These are phyloP conservation scores for Listronotus bonariensis DNA, from an alignment of 1,140 invertebrate genomes.

Conservation along the genomic window DNA sequence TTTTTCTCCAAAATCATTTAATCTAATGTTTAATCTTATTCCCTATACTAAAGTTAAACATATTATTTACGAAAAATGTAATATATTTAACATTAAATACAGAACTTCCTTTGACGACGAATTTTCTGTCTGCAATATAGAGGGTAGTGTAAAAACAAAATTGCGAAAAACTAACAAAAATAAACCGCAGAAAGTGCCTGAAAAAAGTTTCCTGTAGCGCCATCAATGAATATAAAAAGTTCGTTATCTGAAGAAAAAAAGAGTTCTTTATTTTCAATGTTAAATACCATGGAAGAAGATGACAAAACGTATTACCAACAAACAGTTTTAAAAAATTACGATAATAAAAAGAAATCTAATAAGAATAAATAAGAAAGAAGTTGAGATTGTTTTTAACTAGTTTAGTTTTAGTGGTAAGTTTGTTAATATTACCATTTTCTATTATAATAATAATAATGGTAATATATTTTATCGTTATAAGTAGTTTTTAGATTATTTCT, in stretches of 20 bases:
- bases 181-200: background rate
- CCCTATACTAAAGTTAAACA: slow-evolving; percentile 15
- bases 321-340: too few species aligned
- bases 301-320: too few species aligned
- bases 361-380: too few species aligned
- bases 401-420: too few species aligned
- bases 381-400: too few species aligned
- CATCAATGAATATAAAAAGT: slow-evolving; percentile 9
- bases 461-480: too few species aligned
- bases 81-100: slow-evolving; percentile 4
- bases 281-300: too few species aligned
- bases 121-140: slow-evolving; percentile 2
- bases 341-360: too few species aligned
- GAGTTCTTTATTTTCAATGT: slow-evolving; percentile 8
- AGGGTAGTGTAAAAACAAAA: slow-evolving; percentile 1
- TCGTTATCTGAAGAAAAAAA: slow-evolving; percentile 14
- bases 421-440: too few species aligned
- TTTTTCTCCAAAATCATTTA: slow-evolving; percentile 8
- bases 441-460: too few species aligned
- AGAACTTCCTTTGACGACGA: slow-evolving; percentile 13
- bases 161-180: background rate
- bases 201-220: slow-evolving; percentile 12
- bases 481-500: too few species aligned
- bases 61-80: slow-evolving; percentile 16
- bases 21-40: slow-evolving; percentile 11